Conservation (phyloP, 1,140 invertebrate species). For the Platyscapa corneri region DNA sequence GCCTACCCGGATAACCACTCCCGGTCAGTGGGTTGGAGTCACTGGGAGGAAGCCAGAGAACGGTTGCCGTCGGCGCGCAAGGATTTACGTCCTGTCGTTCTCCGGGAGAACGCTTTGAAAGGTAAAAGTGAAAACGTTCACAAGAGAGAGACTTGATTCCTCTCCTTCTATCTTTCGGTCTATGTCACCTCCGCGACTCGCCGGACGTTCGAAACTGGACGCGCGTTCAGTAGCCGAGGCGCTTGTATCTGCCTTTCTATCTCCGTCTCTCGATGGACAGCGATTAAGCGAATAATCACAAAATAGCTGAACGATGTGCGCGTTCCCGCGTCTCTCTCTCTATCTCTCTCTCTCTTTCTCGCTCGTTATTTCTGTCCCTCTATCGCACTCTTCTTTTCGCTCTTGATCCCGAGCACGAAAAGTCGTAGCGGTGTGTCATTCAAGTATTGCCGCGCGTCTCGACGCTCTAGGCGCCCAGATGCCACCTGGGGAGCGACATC, state of each 20-base stretch:
- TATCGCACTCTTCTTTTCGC: neutral
- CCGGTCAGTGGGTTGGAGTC: neutral
- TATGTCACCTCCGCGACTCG: neutral
- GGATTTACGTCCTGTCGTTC: neutral
- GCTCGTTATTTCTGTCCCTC: neutral
- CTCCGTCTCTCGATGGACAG: slow-evolving; percentile 7
- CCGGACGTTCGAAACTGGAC: slow-evolving; percentile 44
- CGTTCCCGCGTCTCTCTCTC: neutral
- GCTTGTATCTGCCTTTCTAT: neutral
- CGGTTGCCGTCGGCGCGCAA: neutral
- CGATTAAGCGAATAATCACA: slow-evolving; percentile 36
- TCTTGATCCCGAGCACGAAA: neutral
- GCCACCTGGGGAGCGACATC: slow-evolving; percentile 6
- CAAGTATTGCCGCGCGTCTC: slow-evolving; percentile 37
- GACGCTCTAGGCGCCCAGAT: neutral
- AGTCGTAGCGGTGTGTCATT: slow-evolving; percentile 4
- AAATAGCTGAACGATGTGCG: slow-evolving; percentile 40
- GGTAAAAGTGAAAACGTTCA: neutral
- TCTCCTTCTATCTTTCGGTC: neutral
- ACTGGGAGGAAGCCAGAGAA: neutral
- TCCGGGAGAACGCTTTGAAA: slow-evolving; percentile 20
- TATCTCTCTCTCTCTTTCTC: slow-evolving; percentile 20
- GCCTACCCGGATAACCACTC: neutral
- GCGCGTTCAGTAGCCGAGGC: neutral
- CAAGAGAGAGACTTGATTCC: neutral